These are phyloP conservation scores for Cyaniris semiargus DNA, from an alignment of 2,888 invertebrate species.

Conservation along the genomic window DNA sequence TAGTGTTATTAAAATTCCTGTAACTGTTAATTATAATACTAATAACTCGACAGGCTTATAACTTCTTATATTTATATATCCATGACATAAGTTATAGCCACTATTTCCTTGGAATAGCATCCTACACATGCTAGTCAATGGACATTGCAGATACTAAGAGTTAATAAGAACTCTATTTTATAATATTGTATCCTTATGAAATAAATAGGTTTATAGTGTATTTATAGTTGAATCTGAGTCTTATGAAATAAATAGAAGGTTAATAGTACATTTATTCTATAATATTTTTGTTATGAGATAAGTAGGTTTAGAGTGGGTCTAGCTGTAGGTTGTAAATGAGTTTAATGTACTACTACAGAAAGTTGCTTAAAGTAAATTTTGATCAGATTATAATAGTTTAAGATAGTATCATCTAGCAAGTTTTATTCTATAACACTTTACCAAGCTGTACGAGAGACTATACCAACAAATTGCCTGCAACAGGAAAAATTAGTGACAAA, in stretches of 20 bases:
- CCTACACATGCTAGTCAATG: slow-evolving; percentile 3
- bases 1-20: not conserved
- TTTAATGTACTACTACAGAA: not conserved
- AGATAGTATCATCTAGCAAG: not conserved
- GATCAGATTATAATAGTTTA: too few species aligned
- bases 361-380: too few species aligned
- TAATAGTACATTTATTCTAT: too few species aligned
- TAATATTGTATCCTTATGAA: not conserved
- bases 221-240: not conserved
- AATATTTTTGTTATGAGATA: too few species aligned
- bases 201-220: not conserved
- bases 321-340: not conserved
- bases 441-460: not conserved
- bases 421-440: not conserved
- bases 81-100: slow-evolving; percentile 12
- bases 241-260: not conserved
- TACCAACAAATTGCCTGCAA: not conserved
- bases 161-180: not conserved
- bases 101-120: slow-evolving; percentile 21
- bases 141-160: not conserved
- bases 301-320: not conserved
- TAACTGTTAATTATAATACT: not conserved
- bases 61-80: slow-evolving; percentile 21
- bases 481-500: not conserved
- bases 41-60: not conserved